Base-by-base conservation (phyloP, 1,140 invertebrate species). In the Streblospio benedicti region DNA sequence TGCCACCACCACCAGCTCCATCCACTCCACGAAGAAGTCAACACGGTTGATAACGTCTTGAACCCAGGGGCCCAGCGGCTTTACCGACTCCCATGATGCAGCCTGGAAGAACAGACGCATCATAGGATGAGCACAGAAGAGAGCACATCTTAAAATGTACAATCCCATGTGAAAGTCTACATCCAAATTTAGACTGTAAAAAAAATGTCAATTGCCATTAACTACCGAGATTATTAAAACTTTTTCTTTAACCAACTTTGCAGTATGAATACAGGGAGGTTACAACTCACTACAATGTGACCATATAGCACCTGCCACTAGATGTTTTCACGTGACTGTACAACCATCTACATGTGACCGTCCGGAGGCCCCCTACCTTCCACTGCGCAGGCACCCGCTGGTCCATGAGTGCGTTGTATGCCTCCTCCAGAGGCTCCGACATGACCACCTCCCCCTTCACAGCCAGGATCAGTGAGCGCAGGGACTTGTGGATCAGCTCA, bases 381-480 rank as follows among this genome's bases (percentile, higher is more conserved):
- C 75, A 78, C 49, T 67, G 63, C 16, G 54, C 52, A 4, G 75
- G 76, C 68, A 85, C 84, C 61, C 83, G 80, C 76, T 91, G 90
- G 59, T 84, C 85, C 0, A 89, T 72, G 51, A 92, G 83, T 0
- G 89, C 79, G 52, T 80, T 83, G 67, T 87, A 91, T 2, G 90
- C 85, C 66, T 85, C 84, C 76, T 93, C 90, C 59, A 91, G 79
- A 38, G 83, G 82, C 63, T 90, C 88, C 2, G 88, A 91, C 89
- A 93, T 91, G 1, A 91, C 87, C 23, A 91, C 84, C 41, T 91
- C 81, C 41, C 90, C 90, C 79, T 80, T 80, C 27, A 92, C 89
- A 4, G 89, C 90, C 72, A 86, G 87, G 67, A 86, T 81, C 25
- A 93, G 74, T 65, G 86, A 84, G 32, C 79, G 77, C 64, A 91